phyloP scores from a whole-genome alignment of 2,888 invertebrate genomes.

The Teleiodes luculella region DNA sequence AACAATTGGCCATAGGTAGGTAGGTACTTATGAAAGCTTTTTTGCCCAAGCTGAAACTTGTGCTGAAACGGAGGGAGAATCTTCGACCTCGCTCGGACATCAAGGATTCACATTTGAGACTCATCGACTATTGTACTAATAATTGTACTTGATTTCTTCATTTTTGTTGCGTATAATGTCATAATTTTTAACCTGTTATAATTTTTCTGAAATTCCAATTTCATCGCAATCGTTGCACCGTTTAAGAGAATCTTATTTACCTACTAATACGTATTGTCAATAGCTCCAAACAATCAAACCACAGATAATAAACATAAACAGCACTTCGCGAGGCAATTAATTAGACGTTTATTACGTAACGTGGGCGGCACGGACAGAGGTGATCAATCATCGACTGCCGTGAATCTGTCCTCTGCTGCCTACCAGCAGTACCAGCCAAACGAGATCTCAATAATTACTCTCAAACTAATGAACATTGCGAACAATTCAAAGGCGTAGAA shows the following conservation, averaged over 20 bases:
- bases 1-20: too few species aligned
- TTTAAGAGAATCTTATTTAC: neutral
- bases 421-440: neutral
- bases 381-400: conserved; percentile 20
- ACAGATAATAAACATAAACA: conserved; percentile 4
- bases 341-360: conserved; percentile 14
- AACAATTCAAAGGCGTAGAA: neutral
- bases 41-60: too few species aligned
- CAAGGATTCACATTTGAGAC: too few species aligned
- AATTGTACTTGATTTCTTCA: too few species aligned
- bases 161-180: too few species aligned
- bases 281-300: neutral
- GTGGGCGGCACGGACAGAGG: conserved; percentile 8
- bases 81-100: too few species aligned
- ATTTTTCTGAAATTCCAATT: too few species aligned
- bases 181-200: too few species aligned
- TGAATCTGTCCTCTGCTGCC: neutral
- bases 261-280: too few species aligned
- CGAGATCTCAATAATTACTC: neutral
- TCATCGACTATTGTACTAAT: too few species aligned
- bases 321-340: conserved; percentile 7
- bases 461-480: neutral
- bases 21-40: too few species aligned
- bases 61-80: too few species aligned
- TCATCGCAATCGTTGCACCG: neutral